Conservation (phyloP, 1,140 invertebrate genomes). For the Cyphomyrmex costatus region DNA sequence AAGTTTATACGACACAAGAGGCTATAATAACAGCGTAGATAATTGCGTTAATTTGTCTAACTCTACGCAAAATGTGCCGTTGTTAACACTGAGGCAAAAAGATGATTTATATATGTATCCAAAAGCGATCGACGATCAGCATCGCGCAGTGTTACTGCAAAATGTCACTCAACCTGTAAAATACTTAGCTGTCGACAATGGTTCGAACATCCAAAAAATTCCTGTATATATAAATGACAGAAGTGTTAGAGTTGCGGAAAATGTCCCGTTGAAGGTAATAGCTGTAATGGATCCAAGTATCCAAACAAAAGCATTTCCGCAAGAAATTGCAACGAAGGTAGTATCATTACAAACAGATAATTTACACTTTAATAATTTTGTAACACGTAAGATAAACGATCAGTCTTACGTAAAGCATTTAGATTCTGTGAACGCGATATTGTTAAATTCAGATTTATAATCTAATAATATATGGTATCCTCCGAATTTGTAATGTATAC, state of each 20-base stretch:
- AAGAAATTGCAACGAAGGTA: neutral
- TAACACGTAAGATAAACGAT: neutral
- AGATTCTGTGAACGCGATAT: neutral
- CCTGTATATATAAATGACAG: conserved; percentile 23
- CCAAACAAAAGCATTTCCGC: conserved; percentile 9
- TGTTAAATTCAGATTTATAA: neutral
- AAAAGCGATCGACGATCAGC: neutral
- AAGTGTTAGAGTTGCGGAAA: neutral
- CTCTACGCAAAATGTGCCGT: neutral
- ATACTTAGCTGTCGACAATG: conserved; percentile 16
- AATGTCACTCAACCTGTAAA: conserved; percentile 39
- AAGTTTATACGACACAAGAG: neutral
- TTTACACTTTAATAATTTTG: neutral
- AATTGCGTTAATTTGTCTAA: conserved; percentile 15
- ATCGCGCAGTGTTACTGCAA: neutral
- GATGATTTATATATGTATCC: neutral
- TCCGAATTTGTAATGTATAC: conserved; percentile 10
- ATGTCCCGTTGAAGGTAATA: conserved; percentile 15
- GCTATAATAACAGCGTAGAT: neutral
- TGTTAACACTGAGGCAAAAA: neutral
- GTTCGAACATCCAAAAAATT: neutral
- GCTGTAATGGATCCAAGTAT: conserved; percentile 7
- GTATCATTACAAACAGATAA: neutral
- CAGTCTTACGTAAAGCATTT: neutral
- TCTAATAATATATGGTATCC: conserved; percentile 1